A percentile compares a stretch with the other conserved stretches of the same genome.
phyloP scores from a whole-genome alignment of 2,797 vertebrate species.

The Cottoperca gobio region DNA sequence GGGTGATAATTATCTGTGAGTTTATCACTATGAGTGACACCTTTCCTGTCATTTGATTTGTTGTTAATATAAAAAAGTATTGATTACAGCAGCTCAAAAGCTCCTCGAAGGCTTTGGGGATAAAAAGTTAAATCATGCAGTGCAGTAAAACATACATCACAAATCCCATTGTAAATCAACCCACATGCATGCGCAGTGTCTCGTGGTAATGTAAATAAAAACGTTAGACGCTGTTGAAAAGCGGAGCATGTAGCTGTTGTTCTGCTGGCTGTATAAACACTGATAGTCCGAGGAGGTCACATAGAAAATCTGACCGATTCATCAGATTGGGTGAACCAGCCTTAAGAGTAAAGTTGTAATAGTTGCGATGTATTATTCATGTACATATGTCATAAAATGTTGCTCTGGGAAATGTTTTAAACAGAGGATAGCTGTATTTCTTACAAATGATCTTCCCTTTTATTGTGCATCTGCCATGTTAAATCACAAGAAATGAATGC shows the following conservation, averaged over 20 bases:
- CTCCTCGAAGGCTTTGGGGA: constrained; percentile 12
- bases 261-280: not conserved
- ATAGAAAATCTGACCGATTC: constrained; percentile 33
- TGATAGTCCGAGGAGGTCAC: constrained; percentile 4
- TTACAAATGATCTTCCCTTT: constrained; percentile 31
- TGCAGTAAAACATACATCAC: not conserved
- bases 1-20: not conserved
- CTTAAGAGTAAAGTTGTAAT: constrained; percentile 32
- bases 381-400: constrained; percentile 28
- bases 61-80: constrained; percentile 44
- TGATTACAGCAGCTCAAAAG: constrained; percentile 26
- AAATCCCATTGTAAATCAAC: constrained; percentile 10
- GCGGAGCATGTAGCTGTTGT: not conserved
- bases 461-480: constrained; percentile 33
- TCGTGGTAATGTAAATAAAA: constrained; percentile 13
- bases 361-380: constrained; percentile 47
- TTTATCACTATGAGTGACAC: not conserved
- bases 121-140: constrained; percentile 23
- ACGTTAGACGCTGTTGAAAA: not conserved
- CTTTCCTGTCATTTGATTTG: constrained; percentile 25
- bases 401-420: constrained; percentile 29
- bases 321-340: constrained; percentile 24
- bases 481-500: constrained; percentile 38
- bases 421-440: constrained; percentile 32
- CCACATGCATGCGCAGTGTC: not conserved